These are phyloP conservation scores for Ceratitis capitata DNA, from an alignment of 1,140 invertebrate species.

Conservation along the genomic window DNA sequence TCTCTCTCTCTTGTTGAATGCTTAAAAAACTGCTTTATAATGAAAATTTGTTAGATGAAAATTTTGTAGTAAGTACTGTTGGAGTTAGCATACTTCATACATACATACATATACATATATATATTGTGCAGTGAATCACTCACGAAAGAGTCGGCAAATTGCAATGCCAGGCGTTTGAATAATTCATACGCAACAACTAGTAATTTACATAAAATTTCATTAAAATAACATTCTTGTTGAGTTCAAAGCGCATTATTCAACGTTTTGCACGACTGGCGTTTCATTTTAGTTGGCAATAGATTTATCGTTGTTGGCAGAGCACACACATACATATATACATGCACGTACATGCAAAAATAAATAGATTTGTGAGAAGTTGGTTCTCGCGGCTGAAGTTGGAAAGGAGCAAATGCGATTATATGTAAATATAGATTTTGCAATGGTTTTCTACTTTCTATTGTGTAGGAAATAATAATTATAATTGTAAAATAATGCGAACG, in stretches of 20 bases:
- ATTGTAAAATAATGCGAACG: no score
- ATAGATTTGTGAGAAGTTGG: neutral
- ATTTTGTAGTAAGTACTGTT: neutral
- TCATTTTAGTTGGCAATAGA: neutral
- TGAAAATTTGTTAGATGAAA: neutral
- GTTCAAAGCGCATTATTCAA: neutral
- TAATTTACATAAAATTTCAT: slow-evolving; percentile 22
- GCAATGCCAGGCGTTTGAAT: neutral
- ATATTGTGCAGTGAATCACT: no score
- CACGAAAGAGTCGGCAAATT: neutral
- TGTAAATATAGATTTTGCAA: no score
- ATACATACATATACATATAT: neutral
- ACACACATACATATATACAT: no score
- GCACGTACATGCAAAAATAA: no score
- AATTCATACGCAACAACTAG: neutral
- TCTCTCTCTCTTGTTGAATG: no score
- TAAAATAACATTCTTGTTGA: neutral
- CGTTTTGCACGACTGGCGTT: neutral
- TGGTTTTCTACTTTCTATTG: no score
- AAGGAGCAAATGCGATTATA: no score
- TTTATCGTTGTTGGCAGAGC: neutral
- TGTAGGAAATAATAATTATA: no score
- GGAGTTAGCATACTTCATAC: neutral
- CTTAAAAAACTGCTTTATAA: neutral
- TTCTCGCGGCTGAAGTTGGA: no score